Conservation (phyloP, 2,888 invertebrate genomes). For the Frankliniella intonsa region DNA sequence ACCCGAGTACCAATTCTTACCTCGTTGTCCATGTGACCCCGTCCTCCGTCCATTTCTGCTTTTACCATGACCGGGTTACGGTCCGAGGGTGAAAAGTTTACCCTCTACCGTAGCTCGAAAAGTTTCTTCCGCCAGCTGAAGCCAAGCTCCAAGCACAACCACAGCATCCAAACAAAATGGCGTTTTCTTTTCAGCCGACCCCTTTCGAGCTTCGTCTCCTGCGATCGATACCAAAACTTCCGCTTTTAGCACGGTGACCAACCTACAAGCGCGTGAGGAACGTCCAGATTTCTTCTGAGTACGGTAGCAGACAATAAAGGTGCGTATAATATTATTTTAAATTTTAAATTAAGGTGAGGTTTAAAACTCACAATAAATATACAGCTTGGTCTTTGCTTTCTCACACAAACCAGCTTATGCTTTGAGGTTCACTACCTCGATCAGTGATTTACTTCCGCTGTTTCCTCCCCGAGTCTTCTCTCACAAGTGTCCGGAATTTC, state of each 20-base stretch:
- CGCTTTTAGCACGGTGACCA: background rate
- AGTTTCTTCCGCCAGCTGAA: background rate
- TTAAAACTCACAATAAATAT: too few species aligned
- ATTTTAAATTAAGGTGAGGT: too few species aligned
- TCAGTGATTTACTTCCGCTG: background rate
- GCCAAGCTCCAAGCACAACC: background rate
- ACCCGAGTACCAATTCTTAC: background rate
- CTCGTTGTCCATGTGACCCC: background rate
- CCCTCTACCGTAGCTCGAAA: background rate
- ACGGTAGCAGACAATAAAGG: too few species aligned
- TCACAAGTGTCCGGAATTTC: background rate
- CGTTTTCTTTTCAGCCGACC: background rate
- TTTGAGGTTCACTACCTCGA: too few species aligned
- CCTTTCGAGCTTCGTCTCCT: background rate
- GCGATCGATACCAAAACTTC: slow-evolving; percentile 7
- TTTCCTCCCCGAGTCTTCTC: background rate
- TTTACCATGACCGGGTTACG: background rate
- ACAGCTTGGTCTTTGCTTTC: too few species aligned
- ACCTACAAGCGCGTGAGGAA: too few species aligned
- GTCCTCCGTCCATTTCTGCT: background rate
- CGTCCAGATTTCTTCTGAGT: too few species aligned
- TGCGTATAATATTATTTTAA: too few species aligned
- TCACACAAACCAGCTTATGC: too few species aligned
- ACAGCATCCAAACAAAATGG: slow-evolving; percentile 4
- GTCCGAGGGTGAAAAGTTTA: background rate